Base-by-base conservation (phyloP, 2,888 invertebrate genomes). In the Dryocosmus kuriphilus region DNA sequence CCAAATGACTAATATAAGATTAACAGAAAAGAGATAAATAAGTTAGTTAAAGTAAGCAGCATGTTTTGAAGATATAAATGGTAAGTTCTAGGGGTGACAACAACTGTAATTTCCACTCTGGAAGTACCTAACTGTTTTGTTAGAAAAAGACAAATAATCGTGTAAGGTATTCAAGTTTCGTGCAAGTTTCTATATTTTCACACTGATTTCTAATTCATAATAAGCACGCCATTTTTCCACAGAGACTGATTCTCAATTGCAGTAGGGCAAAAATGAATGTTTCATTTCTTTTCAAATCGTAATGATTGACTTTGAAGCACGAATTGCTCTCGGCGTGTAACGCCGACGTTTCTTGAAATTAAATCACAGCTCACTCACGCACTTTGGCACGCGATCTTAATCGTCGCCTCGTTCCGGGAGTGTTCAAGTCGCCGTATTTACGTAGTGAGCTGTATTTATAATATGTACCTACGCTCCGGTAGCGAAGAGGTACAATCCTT, bases 401-500 rank as follows among this genome's bases (percentile, higher is more conserved):
- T 75, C 73, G 60, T 46, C 79, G 79, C 79, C 74, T 74, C 62
- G 73, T 75, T 77, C 73, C 41, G 30, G 30, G 19, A 62, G 55
- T 67, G 67, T 74, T 77, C 79, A 46, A 27, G 27, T 67, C 41
- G 9, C 7, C 11, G 4, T 14, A 24, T 75, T 71, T 75, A 75
- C 67, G 41, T 41, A 71, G 75, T 65, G 61, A 41, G 75, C 67
- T 71, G 73, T 75, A 62, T 55, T 78, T 76, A 65, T 74, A 74
- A 79, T 76, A 14, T 38, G n/a, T 62, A 75, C 63, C 30, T 81
- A 83, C 82, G 84, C 85, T 86, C 80, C 79, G 85, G 78, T 85
- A 82, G 84, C 81, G 85, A 85, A 84, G 80, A 84, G 85, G 85
- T 81, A 76, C 84, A 80, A 82, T 46, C 5, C 51, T 51, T 51